Evolutionary conservation across 2,888 invertebrate species (phyloP).

Genomic region (Dendrolimus pini): DNA sequence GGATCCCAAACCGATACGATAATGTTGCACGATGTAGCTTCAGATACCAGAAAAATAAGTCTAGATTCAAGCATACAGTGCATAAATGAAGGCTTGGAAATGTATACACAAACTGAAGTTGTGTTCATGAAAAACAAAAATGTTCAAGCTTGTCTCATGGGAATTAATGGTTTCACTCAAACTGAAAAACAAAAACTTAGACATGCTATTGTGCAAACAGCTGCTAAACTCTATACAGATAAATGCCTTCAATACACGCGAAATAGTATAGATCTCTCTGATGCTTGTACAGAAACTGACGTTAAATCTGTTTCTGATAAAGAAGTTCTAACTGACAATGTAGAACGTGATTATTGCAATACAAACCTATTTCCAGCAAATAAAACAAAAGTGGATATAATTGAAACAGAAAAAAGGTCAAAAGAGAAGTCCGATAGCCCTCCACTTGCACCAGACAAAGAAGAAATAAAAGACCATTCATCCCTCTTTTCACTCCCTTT

Average conservation of each 20-base stretch:
- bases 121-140: conserved; percentile 54
- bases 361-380: neutral
- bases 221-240: conserved; percentile 30
- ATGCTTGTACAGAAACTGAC: conserved; percentile 41
- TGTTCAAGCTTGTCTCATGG: conserved; percentile 42
- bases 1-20: conserved; percentile 63
- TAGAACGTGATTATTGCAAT: neutral
- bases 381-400: conserved; percentile 4
- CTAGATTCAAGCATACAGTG: conserved; percentile 58
- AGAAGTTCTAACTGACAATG: conserved; percentile 25
- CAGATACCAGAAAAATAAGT: conserved; percentile 55
- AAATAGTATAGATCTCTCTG: conserved; percentile 23
- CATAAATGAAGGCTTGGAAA: conserved; percentile 43
- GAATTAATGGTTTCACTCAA: conserved; percentile 40
- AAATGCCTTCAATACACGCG: conserved; percentile 39
- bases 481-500: conserved; percentile 51
- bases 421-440: conserved; percentile 67
- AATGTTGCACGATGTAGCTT: conserved; percentile 52
- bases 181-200: conserved; percentile 48
- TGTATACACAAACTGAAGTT: conserved; percentile 55
- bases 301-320: conserved; percentile 22
- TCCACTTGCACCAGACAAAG: conserved; percentile 57
- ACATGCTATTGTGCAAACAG: conserved; percentile 45
- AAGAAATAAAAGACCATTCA: conserved; percentile 26
- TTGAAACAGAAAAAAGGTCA: conserved; percentile 18